Base-by-base conservation (phyloP, 2,797 vertebrate species). In the Fistularia commersonii region DNA sequence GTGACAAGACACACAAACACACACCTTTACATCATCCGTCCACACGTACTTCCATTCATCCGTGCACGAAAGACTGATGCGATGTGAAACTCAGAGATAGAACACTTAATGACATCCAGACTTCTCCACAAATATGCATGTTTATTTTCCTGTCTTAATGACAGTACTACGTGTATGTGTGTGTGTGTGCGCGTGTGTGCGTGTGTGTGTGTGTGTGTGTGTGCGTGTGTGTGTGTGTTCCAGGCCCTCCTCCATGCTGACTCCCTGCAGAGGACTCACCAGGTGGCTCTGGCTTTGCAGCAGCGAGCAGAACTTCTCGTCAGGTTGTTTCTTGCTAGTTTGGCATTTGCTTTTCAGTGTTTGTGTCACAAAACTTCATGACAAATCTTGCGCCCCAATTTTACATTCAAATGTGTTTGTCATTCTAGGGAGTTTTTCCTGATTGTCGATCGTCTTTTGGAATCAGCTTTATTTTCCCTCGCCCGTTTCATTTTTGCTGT, bases 201-300 rank as follows among this genome's bases (percentile, higher is more conserved):
- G 64, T 74, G 34, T 8, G 77, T 80, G 65, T 78, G 13, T 33
- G 36, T 7, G 77, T 80, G 65, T 78, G 13, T 33, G 36, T 7
- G 64, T 74, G 4, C 81, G 81, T 67, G 77, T 80, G 65, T 78
- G 13, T 33, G 36, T 7, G 64, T 74, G 34, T 8, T 47, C 6
- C 90, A 98, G 96, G 96, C 93, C 81, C 93, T 98, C 68, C 97
- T 98, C 67, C 95, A 98, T 48, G 95, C 96, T 31, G 96, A 94
- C 90, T 98, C 96, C 53, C 93, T 99, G 70, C 97, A 98, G 92
- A 94, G 98, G 86, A 99, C 97, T 5, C 97, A 99, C 67, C 96
- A 99, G 92, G 97, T 96, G 45, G 97, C 97, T 45, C 92, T 98
- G 69, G 95, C 97, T 68, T 92, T 98, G n/a, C 97, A 99, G 90